Conservation (phyloP, 2,797 vertebrate genomes). For the Acanthiza pusilla region DNA sequence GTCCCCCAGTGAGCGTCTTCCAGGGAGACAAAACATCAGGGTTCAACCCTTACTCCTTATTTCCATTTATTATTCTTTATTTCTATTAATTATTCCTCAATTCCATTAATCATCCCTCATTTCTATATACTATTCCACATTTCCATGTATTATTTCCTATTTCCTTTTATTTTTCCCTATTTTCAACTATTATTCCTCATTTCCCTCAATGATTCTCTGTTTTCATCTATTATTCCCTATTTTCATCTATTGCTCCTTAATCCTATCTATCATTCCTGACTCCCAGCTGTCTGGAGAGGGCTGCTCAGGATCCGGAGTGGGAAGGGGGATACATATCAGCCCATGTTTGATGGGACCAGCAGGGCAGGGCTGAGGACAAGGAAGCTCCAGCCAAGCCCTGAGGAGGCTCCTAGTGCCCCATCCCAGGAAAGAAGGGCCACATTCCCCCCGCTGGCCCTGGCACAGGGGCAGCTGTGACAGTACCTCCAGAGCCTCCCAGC, state of each 20-base stretch:
- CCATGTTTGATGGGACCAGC: fast-evolving
- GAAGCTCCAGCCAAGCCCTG: background rate
- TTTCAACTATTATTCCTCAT: background rate
- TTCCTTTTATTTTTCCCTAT: background rate
- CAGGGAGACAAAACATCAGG: background rate
- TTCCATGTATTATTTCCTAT: background rate
- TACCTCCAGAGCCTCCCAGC: background rate
- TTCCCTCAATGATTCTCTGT: background rate
- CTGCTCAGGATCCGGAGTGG: background rate
- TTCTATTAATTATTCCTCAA: background rate
- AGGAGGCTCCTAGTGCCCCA: background rate
- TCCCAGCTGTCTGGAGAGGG: background rate
- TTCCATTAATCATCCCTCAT: background rate
- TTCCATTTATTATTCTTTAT: background rate
- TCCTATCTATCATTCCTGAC: background rate
- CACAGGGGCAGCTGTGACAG: background rate
- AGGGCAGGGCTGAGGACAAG: fast-evolving
- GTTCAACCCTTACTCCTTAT: background rate
- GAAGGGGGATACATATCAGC: background rate
- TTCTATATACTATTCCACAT: background rate
- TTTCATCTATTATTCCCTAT: background rate
- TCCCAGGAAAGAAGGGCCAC: background rate
- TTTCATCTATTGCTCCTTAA: background rate
- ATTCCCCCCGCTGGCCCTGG: background rate
- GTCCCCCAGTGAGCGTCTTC: fast-evolving